Evolutionary conservation across 2,113 vertebrate genomes (phyloP).

Genomic region (Echinops telfairi): DNA sequence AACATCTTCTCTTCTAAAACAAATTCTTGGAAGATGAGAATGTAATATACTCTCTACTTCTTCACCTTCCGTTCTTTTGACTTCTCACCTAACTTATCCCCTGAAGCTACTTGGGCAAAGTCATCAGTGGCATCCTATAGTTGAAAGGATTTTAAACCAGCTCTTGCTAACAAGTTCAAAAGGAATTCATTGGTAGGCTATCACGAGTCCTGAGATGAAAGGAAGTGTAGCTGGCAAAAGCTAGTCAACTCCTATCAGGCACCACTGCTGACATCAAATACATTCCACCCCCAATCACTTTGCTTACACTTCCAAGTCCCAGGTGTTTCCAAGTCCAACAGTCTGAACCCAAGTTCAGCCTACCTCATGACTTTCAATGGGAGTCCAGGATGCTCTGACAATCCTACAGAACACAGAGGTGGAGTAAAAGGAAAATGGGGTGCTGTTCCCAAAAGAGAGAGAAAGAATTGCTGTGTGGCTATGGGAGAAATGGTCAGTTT

Average conservation of each 20-base stretch:
- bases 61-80: background rate
- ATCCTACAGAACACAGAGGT: background rate
- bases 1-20: background rate
- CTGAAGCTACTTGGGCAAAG: background rate
- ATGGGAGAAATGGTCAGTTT: background rate
- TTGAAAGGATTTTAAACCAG: background rate
- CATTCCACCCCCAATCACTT: background rate
- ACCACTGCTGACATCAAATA: background rate
- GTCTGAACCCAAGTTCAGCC: too few species aligned
- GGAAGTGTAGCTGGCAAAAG: background rate
- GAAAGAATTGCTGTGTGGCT: background rate
- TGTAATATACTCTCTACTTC: background rate
- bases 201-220: background rate
- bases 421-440: background rate
- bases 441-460: background rate
- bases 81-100: background rate
- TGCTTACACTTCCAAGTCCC: background rate
- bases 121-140: background rate
- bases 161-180: background rate
- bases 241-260: background rate
- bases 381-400: too few species aligned
- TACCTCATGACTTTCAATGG: background rate
- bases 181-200: background rate
- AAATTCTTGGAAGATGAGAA: conserved; percentile 21
- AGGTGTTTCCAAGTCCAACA: fast-evolving